Evolutionary conservation across 92 coral and sea anemone genomes (phyloP), one percentile per base, ranked within the genome.

Genomic region (Montipora capitata): DNA sequence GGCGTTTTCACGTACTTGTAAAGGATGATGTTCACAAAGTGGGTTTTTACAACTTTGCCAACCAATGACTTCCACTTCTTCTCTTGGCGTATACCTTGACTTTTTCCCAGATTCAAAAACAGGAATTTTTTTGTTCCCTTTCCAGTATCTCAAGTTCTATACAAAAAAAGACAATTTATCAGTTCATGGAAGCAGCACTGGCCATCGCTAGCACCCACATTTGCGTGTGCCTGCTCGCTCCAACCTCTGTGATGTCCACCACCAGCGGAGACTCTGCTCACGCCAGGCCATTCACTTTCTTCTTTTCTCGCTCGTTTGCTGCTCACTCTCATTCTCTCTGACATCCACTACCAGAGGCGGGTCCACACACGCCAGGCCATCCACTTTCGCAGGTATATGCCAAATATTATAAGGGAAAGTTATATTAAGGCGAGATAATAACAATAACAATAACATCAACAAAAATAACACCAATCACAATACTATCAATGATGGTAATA

Each of bases 1-100:
- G 18, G 88, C 88, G 69, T 91, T 91, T 65, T 62, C 82, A 8
- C 91, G 80, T 8, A 91, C 91, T 38, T 91, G 80, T 40, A 91
- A 42, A 57, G 94, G 94, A 83, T 83, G 92, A 44, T 71, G 78
- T 14, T 83, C 70, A 58, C 89, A 89, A 67, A 18, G 11, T 52
- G 75, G 72, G 15, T 72, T 59, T 72, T 80, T 51, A 43, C 3
- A n/a, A 48, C 81, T 8, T 10, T 40, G 51, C 16, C 49, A 77
- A 13, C 62, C 17, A 27, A 83, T 2, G 17, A 76, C 78, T 54
- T 83, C 76, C 67, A 49, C 66, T 2, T 84, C 92, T 76, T 83
- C 92, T 76, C 9, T 57, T 56, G 92, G 18, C 39, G 85, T 89
- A 80, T 83, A 89, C 51, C 89, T 76, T 58, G 89, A 38, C 45